Evolutionary conservation across 2,797 vertebrate species (phyloP), one percentile per base, ranked within the genome.

Genomic region (Selene dorsalis): DNA sequence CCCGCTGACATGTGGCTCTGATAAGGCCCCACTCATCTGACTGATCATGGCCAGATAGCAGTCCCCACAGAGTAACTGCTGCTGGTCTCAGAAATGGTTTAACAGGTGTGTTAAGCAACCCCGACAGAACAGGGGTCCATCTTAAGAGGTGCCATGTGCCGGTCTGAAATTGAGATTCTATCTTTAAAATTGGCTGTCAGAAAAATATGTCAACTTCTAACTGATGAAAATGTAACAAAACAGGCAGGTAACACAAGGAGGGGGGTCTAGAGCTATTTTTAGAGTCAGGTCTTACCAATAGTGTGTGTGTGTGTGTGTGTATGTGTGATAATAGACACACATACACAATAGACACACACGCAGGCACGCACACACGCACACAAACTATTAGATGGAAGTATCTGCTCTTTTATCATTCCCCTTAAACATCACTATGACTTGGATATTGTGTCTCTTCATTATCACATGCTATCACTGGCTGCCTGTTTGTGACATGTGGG

Each of bases 181-280:
- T 88, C 91, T 89, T 74, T 79, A 71, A 90, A 92, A 92, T 90
- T 84, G 84, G 75, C 58, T 89, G 87, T 87, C 86, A 88, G 63
- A 84, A 83, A 88, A 82, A 88, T 84, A 81, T 77, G 78, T 53
- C 85, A 80, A 75, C 78, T 72, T 83, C 55, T 75, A 77, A 59
- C 74, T 72, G 86, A 89, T 89, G 85, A 79, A 89, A 84, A 81
- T 67, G 77, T 53, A 69, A 75, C 69, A 60, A 84, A 85, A 85
- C 79, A 70, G 78, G 57, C 30, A 60, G 59, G 55, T n/a, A 64
- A 60, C 39, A 50, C 7, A 35, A 35, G 32, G 63, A 57, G 43
- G 48, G 59, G 32, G 32, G 32, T 35, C 32, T 35, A 12, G 2
- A 39, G 39, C 39, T 41, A 41, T 41, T 84, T 88, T 84, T 80